Evolutionary conservation across 1,140 invertebrate genomes (phyloP), one percentile per base, ranked within the genome.

Genomic region (Halictus rubicundus): DNA sequence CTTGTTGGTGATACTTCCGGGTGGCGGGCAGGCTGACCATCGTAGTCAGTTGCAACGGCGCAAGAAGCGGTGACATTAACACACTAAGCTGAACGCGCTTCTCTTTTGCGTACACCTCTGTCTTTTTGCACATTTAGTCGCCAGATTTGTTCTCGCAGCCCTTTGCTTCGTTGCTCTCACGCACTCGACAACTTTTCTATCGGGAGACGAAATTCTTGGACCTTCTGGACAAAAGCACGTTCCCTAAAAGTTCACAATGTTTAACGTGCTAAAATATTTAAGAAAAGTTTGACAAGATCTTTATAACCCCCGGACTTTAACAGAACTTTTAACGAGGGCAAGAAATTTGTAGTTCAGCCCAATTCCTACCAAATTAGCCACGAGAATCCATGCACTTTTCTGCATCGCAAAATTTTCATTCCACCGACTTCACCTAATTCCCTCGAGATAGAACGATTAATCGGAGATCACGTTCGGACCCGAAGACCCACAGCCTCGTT

Each of bases 21-120:
- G 49, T 52, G 49, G 81, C 60, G 68, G 88, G 74, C 89, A 91
- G 82, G 85, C 87, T 78, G 77, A 81, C 80, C 82, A 72, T 61
- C 65, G 66, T 69, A 69, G 84, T 84, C 87, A 88, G 82, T 83
- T 90, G 64, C 69, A 69, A 65, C 87, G 90, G 57, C 90, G 83
- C 85, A 91, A 89, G 78, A 91, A 91, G 85, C 91, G 91, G 91
- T 91, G 89, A 91, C 89, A 89, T 83, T 88, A 69, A 68, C 23
- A 66, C 63, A 60, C 12, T 68, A 52, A 52, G 10, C 27, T 66
- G 52, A 61, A 19, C 52, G n/a, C 27, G 1, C n/a, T 52, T 27
- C 19, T 32, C 23, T 14, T n/a, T 52, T 63, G 23, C 14, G 19
- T 46, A 8, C 54, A 4, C 10, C 37, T 19, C 49, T 52, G 14